Base-by-base conservation (phyloP, 2,113 vertebrate species). In the Grammomys dolichurus region DNA sequence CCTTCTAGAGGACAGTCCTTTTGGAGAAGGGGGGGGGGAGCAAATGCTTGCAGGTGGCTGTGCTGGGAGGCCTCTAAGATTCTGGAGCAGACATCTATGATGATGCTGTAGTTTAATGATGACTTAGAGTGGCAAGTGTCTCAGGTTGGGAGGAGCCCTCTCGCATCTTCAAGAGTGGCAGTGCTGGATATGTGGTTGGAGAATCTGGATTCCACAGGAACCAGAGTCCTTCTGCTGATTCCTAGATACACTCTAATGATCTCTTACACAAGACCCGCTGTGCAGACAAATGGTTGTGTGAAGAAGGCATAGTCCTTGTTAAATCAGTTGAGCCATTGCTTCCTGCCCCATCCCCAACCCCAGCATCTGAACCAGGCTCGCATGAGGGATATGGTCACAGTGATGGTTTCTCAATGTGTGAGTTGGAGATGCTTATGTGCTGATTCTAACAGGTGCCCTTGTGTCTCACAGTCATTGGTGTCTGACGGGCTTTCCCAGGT, bases 311-410 rank as follows among this genome's bases (percentile, higher is more conserved):
- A 22, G 82, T 11, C n/a, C 65, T 7, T 36, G 43, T 73, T 24
- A 63, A 46, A 19, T 40, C 58, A 89, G 80, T 7, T 20, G 89
- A 87, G 58, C 58, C 0, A 4, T 46, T 7, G 26, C 67, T 70
- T 70, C 33, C 51, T 2, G 14, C 43, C 80, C 54, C 22, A 12
- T 7, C 78, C 70, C 33, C 43, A 1, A 8, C 43, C 67, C 60
- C 26, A 9, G 7, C 56, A 33, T 14, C 88, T 48, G 43, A 56
- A 48, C 85, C 65, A 24, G 70, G 28, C 69, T 82, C 60, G 19
- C 0, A 0, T 1, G 40, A 60, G 69, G 26, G 56, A 24, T 13
- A 2, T 1, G 28, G 10, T 51, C 40, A 48, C 3, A 22, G 24
- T 2, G 40, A 70, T 13, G 1, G n/a, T 36, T 51, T 58, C 76